These are phyloP conservation scores for Drosophila paranaensis DNA, from an alignment of 2,888 invertebrate genomes.

Conservation along the genomic window DNA sequence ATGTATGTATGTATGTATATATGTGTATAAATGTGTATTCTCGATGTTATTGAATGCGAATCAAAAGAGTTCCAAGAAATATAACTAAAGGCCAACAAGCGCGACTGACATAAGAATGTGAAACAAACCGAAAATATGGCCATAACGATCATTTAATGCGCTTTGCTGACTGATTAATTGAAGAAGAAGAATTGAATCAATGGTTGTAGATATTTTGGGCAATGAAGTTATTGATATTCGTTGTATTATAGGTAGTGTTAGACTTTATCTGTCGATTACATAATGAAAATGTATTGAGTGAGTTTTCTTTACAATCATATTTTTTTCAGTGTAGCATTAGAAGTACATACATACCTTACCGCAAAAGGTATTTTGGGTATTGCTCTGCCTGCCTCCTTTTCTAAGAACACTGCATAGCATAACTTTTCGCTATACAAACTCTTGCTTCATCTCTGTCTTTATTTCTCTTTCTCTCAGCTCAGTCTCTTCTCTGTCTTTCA, in stretches of 20 bases:
- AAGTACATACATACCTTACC: slow-evolving; percentile 32
- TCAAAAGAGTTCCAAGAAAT: slow-evolving; percentile 72
- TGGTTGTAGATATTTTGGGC: neutral
- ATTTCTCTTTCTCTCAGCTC: neutral
- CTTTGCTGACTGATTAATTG: slow-evolving; percentile 13
- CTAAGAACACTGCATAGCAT: slow-evolving; percentile 48
- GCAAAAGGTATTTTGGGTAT: slow-evolving; percentile 33
- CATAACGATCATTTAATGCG: slow-evolving; percentile 38
- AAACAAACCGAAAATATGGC: slow-evolving; percentile 7
- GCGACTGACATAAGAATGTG: slow-evolving; percentile 30
- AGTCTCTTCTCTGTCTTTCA: slow-evolving; percentile 3
- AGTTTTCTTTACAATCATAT: too few species aligned
- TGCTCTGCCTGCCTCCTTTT: slow-evolving; percentile 30
- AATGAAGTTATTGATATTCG: neutral
- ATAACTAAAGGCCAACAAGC: slow-evolving; percentile 40
- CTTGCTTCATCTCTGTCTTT: neutral
- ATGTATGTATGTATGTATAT: slow-evolving; percentile 20
- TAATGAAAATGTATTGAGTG: too few species aligned
- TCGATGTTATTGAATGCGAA: slow-evolving; percentile 65
- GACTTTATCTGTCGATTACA: too few species aligned
- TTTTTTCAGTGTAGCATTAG: slow-evolving; percentile 32
- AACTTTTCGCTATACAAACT: slow-evolving; percentile 7
- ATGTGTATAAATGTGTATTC: slow-evolving; percentile 42
- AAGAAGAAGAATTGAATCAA: neutral
- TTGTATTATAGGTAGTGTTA: too few species aligned